Base-by-base conservation (phyloP, 2,113 vertebrate genomes). In the Thamnophis sirtalis region DNA sequence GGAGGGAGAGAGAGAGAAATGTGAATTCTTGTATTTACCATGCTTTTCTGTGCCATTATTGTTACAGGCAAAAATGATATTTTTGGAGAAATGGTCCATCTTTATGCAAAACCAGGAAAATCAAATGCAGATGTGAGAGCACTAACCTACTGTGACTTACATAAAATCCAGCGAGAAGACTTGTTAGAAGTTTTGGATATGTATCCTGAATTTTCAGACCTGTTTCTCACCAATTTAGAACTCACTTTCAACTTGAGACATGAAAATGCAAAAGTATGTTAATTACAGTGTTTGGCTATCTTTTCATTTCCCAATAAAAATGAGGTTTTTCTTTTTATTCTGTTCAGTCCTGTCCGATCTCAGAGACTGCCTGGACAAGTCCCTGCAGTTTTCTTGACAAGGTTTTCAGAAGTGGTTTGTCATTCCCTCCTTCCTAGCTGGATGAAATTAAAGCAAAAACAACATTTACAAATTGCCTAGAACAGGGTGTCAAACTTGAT, bases 181-280 rank as follows among this genome's bases (percentile, higher is more conserved):
- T 97, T 99, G 24, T 93, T 99, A 92, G 99, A 99, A 94, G 99
- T 99, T 96, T 96, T 99, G 94, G 99, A 99, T 94, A 99, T 99
- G 99, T 99, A 99, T 93, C 99, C 99, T 0, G 99, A 99, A 96
- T 99, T 99, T 96, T 98, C 99, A 0, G 99, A 99, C 96, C 98
- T 97, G 91, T 99, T 99, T 95, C 98, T 99, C 92, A 98, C 98
- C 92, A 99, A 99, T 96, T 97, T 99, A 94, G 99, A 99, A 95
- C 96, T 99, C 51, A 99, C 99, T 90, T 99, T 99, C 96, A 99
- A 99, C 96, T 98, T 99, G 51, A 98, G 99, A 97, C 98, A 99
- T 53, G 99, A 99, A 90, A 97, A 96, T 56, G 90, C 97, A 91
- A 99, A 99, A 98, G 99, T 99, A 97, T 56, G 53, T 86, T 87